Evolutionary conservation across 2,113 vertebrate genomes (phyloP).

Genomic region (Sinocyclocheilus maitianheensis): DNA sequence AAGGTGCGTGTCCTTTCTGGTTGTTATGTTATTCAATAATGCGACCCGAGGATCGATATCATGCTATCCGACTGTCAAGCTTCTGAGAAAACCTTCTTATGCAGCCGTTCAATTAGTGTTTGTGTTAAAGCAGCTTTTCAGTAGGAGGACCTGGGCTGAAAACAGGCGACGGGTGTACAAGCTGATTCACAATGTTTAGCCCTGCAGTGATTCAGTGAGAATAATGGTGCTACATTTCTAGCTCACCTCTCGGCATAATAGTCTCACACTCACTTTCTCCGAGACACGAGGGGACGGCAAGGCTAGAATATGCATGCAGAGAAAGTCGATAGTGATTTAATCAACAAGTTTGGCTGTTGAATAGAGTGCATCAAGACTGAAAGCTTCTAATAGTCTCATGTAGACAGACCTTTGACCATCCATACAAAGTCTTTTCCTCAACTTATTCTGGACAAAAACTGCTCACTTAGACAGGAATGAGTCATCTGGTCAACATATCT

Average conservation of each 20-base stretch:
- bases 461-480: neutral
- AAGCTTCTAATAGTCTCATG: neutral
- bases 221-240: constrained; percentile 29
- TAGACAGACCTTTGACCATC: neutral
- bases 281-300: constrained; percentile 17
- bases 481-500: neutral
- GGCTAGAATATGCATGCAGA: constrained; percentile 60
- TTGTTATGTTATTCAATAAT: constrained; percentile 6
- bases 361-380: constrained; percentile 16
- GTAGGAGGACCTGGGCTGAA: constrained; percentile 56
- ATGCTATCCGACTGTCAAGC: neutral
- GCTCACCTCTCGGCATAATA: constrained; percentile 30
- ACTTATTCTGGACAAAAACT: neutral
- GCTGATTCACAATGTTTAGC: constrained; percentile 38
- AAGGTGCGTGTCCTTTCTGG: constrained; percentile 15
- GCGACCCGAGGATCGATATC: constrained; percentile 9
- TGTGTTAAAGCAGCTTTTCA: constrained; percentile 69
- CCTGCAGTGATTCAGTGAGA: constrained; percentile 47
- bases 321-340: constrained; percentile 62
- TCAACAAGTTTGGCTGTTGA: constrained; percentile 40
- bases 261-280: constrained; percentile 10
- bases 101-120: constrained; percentile 56
- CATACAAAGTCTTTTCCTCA: neutral
- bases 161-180: constrained; percentile 46
- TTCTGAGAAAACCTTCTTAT: constrained; percentile 28